Conservation (phyloP, 2,888 invertebrate species). For the Leptinotarsa peninsularis region DNA sequence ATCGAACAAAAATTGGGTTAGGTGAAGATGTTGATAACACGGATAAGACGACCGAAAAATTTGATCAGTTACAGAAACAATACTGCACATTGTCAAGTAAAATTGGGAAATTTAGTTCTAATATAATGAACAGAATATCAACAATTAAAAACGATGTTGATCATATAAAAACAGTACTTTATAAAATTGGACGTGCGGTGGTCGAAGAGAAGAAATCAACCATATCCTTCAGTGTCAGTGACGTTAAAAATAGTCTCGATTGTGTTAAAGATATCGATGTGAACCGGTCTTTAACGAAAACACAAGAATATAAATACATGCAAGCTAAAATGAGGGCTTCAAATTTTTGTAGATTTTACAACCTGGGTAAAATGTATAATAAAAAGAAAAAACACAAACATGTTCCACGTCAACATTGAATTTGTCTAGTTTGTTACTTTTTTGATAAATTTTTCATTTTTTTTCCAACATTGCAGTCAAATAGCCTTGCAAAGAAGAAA, state of each 20-base stretch:
- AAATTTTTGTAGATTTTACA: constrained; percentile 25
- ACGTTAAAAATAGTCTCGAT: not conserved
- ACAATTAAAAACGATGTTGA: constrained; percentile 7
- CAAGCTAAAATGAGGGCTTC: constrained; percentile 25
- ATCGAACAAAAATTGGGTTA: not conserved
- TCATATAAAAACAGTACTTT: constrained; percentile 1
- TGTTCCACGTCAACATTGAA: constrained; percentile 7
- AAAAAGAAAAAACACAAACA: constrained; percentile 1
- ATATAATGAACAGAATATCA: constrained; percentile 6
- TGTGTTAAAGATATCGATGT: not conserved
- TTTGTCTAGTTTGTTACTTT: not conserved
- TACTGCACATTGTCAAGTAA: constrained; percentile 14
- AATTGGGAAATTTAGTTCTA: constrained; percentile 15
- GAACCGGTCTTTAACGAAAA: not conserved
- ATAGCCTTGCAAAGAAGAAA: too few relatives aligned
- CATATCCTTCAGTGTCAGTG: not conserved
- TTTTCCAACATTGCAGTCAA: too few relatives aligned
- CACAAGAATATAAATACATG: constrained; percentile 17
- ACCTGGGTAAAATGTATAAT: constrained; percentile 7
- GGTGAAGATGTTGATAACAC: not conserved
- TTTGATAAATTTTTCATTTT: too few relatives aligned
- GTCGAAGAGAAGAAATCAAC: constrained; percentile 14
- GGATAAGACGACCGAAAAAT: constrained; percentile 2
- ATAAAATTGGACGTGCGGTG: constrained; percentile 7
- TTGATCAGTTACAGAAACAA: constrained; percentile 14